phyloP scores from a whole-genome alignment of 2,888 invertebrate genomes.

The Hipparchia semele region DNA sequence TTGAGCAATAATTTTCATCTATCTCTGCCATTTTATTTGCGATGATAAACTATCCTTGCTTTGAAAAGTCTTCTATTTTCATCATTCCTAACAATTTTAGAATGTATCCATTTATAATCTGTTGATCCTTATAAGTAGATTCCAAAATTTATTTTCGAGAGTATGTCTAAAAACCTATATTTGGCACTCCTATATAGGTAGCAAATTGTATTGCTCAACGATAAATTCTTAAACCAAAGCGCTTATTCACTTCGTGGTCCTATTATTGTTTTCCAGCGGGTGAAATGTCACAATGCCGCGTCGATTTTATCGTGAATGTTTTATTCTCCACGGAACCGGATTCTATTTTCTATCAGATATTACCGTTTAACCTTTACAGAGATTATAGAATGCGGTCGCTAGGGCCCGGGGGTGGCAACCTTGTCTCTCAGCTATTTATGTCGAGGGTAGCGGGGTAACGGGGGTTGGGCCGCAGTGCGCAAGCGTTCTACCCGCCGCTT shows the following conservation, averaged over 20 bases:
- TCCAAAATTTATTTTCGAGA: too few species aligned
- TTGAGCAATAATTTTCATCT: too few species aligned
- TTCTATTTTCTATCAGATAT: constrained; percentile 74
- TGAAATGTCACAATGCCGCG: constrained; percentile 45
- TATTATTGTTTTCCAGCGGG: constrained; percentile 21
- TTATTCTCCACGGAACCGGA: constrained; percentile 60
- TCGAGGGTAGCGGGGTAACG: constrained; percentile 65
- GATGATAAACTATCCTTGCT: too few species aligned
- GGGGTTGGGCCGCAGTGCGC: constrained; percentile 69
- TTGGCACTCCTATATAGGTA: too few species aligned
- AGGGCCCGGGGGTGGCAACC: constrained; percentile 79
- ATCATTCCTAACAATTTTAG: too few species aligned
- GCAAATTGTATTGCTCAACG: background rate
- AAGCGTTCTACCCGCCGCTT: constrained; percentile 69
- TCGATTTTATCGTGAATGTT: constrained; percentile 48
- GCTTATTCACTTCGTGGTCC: background rate
- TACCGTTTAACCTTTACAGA: constrained; percentile 79
- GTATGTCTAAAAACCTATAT: too few species aligned
- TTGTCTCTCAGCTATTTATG: constrained; percentile 82
- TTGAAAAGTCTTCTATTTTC: too few species aligned
- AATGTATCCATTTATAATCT: too few species aligned
- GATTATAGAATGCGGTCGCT: constrained; percentile 78
- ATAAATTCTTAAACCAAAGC: background rate
- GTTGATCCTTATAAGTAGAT: too few species aligned
- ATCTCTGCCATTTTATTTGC: too few species aligned